Evolutionary conservation across 2,888 invertebrate genomes (phyloP), one percentile per base, ranked within the genome.

Genomic region (Cheilosia vernalis): DNA sequence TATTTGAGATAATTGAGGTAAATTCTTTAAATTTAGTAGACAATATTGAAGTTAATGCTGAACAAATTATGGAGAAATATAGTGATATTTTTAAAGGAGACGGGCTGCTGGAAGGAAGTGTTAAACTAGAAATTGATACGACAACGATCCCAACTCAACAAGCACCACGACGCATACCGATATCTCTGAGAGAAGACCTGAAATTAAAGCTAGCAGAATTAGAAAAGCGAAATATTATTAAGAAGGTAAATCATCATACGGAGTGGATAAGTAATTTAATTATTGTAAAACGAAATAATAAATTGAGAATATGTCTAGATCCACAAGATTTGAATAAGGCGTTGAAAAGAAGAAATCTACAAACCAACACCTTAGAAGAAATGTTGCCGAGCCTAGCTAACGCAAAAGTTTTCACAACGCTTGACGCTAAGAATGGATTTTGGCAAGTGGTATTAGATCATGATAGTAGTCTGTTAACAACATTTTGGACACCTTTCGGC

Each of bases 401-500:
- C 19, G 47, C 49, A 27, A 84, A 73, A 79, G 61, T 84, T 56
- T 87, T 87, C 49, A 60, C 77, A 27, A 63, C 66, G 13, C 61
- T 87, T 5, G 87, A 88, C 67, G 70, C 82, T 13, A 87, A 70
- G 44, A 78, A 87, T 24, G 85, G 74, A 13, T 88, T 87, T 85
- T 87, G 87, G 83, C 87, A 87, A 33, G 24, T 67, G 17, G 44
- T 21, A 37, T 49, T 74, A 51, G 78, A 73, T 66, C 88, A 82
- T 91, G 90, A 19, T 88, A 88, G 66, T 90, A 90, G 84, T 90
- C 90, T 9, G 88, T 88, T 40, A 87, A 88, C 82, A 89, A 89
- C 55, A 74, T 88, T 88, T 72, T 87, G 90, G 88, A 67, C 77
- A 9, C 77, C 66, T n/a, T 83, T 79, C 24, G 64, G 67, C 15